Evolutionary conservation across 2,888 invertebrate species (phyloP).

Genomic region (Philereme vetulata): DNA sequence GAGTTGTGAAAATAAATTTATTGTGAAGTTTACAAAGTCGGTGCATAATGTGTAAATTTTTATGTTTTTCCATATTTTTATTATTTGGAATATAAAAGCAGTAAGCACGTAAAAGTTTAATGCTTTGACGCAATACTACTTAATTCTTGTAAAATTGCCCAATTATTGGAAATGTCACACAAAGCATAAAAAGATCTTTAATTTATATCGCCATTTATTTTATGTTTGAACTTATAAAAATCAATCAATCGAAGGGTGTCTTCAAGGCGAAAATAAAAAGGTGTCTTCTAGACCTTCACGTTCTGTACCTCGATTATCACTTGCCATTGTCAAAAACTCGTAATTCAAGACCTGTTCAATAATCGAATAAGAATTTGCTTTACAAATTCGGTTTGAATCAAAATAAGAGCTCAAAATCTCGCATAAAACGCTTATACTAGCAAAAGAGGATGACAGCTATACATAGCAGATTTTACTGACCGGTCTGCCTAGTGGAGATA

Average conservation of each 20-base stretch:
- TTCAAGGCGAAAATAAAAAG: slow-evolving; percentile 4
- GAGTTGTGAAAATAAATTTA: too few relatives aligned
- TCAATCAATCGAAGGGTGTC: slow-evolving; percentile 7
- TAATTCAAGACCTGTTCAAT: not conserved
- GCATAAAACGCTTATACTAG: not conserved
- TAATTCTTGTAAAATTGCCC: slow-evolving; percentile 27
- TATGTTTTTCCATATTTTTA: not conserved
- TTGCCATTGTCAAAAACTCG: not conserved
- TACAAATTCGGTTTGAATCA: not conserved
- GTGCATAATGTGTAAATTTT: not conserved
- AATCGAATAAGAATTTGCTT: not conserved
- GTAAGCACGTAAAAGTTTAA: slow-evolving; percentile 26
- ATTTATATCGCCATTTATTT: slow-evolving; percentile 25
- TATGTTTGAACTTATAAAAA: slow-evolving; percentile 22
- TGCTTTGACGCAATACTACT: slow-evolving; percentile 28
- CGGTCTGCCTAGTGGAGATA: slow-evolving; percentile 45
- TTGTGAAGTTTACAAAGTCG: too few relatives aligned
- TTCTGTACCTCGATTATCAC: not conserved
- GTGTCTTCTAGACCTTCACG: not conserved
- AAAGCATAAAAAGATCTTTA: slow-evolving; percentile 30
- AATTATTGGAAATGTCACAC: slow-evolving; percentile 34
- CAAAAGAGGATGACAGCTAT: not conserved
- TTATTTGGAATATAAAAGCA: slow-evolving; percentile 13
- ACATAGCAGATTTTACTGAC: not conserved
- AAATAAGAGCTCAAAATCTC: not conserved